A percentile compares a stretch with the other conserved stretches of the same genome.
Evolutionary conservation across 1,140 invertebrate species (phyloP).

Genomic region (Eufriesea mexicana): DNA sequence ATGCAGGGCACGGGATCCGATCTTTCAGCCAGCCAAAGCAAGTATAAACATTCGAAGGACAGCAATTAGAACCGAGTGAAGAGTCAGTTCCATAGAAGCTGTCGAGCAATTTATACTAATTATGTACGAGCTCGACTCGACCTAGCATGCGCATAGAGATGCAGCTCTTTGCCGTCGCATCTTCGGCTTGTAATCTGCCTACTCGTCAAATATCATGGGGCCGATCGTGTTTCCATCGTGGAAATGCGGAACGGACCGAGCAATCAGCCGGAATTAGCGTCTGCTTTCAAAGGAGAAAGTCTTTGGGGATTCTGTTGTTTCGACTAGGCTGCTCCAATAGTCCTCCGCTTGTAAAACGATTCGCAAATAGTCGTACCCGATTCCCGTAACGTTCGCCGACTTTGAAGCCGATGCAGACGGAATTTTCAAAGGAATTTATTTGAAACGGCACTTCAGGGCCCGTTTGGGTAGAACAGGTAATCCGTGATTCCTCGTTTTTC

Average conservation of each 20-base stretch:
- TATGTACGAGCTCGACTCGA: neutral
- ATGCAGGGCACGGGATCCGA: neutral
- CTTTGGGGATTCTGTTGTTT: constrained; percentile 6
- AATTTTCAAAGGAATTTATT: too few species aligned
- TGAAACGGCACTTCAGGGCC: too few species aligned
- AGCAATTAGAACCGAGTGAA: neutral
- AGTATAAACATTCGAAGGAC: neutral
- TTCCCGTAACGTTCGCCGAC: too few species aligned
- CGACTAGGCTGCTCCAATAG: neutral
- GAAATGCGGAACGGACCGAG: neutral
- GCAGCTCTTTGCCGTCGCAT: neutral
- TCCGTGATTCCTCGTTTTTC: too few species aligned
- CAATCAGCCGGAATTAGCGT: constrained; percentile 29
- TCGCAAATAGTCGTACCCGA: neutral
- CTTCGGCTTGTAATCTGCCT: constrained; percentile 33
- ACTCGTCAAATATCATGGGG: constrained; percentile 27
- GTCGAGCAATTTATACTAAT: constrained; percentile 26
- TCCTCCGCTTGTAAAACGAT: neutral
- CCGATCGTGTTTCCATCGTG: constrained; percentile 23
- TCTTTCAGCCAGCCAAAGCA: too few species aligned
- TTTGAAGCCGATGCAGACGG: too few species aligned
- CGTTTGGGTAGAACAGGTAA: too few species aligned
- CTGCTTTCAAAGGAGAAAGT: constrained; percentile 24
- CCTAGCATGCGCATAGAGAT: neutral
- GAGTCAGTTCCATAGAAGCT: neutral